phyloP scores from a whole-genome alignment of 2,113 vertebrate species.

The Zosterops hypoxanthus region DNA sequence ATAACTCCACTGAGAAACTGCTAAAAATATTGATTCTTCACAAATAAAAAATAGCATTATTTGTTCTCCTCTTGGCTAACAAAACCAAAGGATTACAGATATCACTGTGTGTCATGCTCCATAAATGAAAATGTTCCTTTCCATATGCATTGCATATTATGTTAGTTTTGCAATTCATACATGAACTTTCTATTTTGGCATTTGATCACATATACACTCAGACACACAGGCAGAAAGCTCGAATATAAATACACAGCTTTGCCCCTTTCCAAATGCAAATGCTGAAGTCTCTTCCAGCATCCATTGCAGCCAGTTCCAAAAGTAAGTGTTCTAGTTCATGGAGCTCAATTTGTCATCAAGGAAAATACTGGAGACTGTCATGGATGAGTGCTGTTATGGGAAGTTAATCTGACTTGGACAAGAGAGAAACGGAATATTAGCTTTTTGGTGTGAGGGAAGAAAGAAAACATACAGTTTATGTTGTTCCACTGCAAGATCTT shows the following conservation, averaged over 20 bases:
- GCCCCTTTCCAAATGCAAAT: slow-evolving; percentile 34
- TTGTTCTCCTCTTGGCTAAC: not conserved
- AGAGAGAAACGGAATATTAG: slow-evolving; percentile 30
- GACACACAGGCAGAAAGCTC: not conserved
- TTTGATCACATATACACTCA: slow-evolving; percentile 15
- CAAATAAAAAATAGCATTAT: not conserved
- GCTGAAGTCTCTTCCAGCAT: not conserved
- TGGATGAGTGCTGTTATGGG: slow-evolving; percentile 14
- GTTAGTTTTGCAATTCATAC: not conserved
- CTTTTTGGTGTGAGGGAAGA: not conserved
- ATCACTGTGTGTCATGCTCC: not conserved
- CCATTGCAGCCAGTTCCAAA: not conserved
- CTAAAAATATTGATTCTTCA: not conserved
- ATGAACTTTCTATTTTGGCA: slow-evolving; percentile 33
- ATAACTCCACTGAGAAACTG: not conserved
- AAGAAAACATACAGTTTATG: not conserved
- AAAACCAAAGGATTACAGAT: not conserved
- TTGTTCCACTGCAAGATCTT: not conserved
- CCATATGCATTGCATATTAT: not conserved
- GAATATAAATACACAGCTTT: slow-evolving; percentile 3
- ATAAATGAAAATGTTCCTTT: not conserved
- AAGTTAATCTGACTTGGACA: slow-evolving; percentile 38
- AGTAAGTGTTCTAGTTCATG: slow-evolving; percentile 9
- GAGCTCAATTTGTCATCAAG: slow-evolving; percentile 30
- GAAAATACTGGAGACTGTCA: slow-evolving; percentile 32